Conservation (phyloP, 2,797 vertebrate genomes). For the Neostethus bicornis region DNA sequence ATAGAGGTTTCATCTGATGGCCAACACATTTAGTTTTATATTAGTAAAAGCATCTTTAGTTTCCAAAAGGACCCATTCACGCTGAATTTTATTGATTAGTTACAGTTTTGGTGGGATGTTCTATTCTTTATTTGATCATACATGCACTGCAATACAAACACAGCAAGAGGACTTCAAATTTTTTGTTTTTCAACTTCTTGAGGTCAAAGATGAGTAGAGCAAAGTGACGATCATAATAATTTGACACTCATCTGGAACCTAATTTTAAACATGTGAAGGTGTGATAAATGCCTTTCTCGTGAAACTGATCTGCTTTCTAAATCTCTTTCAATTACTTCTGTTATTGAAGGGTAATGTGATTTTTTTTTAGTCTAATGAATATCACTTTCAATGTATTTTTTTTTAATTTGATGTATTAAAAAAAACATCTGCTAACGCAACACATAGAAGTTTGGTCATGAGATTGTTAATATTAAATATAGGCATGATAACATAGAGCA, state of each 20-base stretch:
- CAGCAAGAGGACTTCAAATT: neutral
- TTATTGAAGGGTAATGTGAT: too few relatives aligned
- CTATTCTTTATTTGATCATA: too few relatives aligned
- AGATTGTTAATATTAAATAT: neutral
- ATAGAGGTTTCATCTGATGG: neutral
- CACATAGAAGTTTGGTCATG: too few relatives aligned
- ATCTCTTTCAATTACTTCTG: neutral
- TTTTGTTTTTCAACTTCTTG: neutral
- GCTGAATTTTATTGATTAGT: neutral
- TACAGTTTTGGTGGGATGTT: neutral
- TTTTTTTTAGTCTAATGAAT: neutral
- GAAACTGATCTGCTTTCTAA: neutral
- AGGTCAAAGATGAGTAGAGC: neutral
- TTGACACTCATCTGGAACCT: neutral
- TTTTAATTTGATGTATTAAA: neutral
- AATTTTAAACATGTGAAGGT: slow-evolving; percentile 1
- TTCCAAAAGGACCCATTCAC: too few relatives aligned
- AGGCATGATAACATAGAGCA: neutral
- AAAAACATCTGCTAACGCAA: neutral
- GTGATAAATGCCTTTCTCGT: neutral
- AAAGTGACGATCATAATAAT: neutral
- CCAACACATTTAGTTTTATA: neutral
- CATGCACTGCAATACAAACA: too few relatives aligned
- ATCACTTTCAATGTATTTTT: neutral
- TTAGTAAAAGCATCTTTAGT: too few relatives aligned